Evolutionary conservation across 2,797 vertebrate species (phyloP).

Genomic region (Kryptopterus vitreolus): DNA sequence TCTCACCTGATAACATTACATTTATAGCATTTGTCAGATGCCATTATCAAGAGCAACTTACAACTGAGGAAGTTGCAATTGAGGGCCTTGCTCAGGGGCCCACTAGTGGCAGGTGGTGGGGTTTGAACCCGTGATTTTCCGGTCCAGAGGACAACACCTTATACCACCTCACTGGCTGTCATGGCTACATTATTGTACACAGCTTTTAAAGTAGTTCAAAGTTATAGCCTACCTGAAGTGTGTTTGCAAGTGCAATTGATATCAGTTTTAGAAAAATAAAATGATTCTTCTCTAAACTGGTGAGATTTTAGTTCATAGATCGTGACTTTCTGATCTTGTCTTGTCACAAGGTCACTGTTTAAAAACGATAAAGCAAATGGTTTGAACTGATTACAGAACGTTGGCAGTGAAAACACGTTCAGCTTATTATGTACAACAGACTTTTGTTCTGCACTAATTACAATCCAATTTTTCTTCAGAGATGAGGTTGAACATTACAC

Average conservation of each 20-base stretch:
- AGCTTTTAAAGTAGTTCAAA: conserved; percentile 1
- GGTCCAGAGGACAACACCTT: no score
- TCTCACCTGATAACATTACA: no score
- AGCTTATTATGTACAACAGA: conserved; percentile 34
- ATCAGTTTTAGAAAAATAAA: conserved; percentile 26
- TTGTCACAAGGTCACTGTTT: conserved; percentile 13
- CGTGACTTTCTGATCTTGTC: conserved; percentile 30
- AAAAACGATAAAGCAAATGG: conserved; percentile 23
- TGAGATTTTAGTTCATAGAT: conserved; percentile 32
- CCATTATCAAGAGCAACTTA: no score
- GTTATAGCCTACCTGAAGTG: not conserved
- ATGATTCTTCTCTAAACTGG: not conserved
- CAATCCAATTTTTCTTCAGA: conserved; percentile 42
- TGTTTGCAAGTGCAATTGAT: conserved; percentile 24
- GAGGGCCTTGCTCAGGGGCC: no score
- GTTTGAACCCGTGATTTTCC: no score
- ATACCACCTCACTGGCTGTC: no score
- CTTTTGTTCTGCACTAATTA: conserved; percentile 44
- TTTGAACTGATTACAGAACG: conserved; percentile 27
- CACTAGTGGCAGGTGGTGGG: no score
- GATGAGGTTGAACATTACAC: conserved; percentile 33
- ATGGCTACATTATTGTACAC: not conserved
- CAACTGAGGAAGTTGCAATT: no score
- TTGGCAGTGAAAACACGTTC: conserved; percentile 4
- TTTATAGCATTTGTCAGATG: no score